phyloP scores from a whole-genome alignment of 2,888 invertebrate species.

The Euspilapteryx auroguttella region DNA sequence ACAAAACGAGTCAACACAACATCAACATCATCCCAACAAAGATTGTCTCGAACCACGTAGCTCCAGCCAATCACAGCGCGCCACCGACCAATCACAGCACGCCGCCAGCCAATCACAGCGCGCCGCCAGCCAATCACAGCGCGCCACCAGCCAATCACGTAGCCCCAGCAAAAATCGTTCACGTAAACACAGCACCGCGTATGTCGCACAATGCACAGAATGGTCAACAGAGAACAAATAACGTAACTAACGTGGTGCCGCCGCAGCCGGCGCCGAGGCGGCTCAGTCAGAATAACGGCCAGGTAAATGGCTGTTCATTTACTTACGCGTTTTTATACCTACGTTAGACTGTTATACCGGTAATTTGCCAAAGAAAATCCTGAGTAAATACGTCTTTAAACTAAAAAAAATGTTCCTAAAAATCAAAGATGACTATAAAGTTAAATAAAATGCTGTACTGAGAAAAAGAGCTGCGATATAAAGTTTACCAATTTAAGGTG shows the following conservation, averaged over 20 bases:
- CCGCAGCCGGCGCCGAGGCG: conserved; percentile 52
- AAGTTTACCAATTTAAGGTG: too few relatives aligned
- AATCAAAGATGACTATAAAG: too few relatives aligned
- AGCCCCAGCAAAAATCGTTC: conserved; percentile 29
- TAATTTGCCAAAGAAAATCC: too few relatives aligned
- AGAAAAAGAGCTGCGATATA: too few relatives aligned
- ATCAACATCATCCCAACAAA: too few relatives aligned
- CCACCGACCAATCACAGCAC: conserved; percentile 2
- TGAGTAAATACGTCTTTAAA: too few relatives aligned
- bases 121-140: neutral
- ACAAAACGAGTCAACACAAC: conserved; percentile 37
- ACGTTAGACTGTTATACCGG: too few relatives aligned
- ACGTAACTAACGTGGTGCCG: conserved; percentile 13
- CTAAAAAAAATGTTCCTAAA: too few relatives aligned
- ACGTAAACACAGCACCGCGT: conserved; percentile 9
- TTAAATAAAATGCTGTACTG: too few relatives aligned
- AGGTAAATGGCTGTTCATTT: conserved; percentile 43
- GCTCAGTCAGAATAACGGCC: conserved; percentile 45
- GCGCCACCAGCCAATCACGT: neutral
- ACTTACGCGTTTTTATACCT: neutral
- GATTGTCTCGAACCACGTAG: conserved; percentile 24
- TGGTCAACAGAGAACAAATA: too few relatives aligned
- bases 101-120: neutral
- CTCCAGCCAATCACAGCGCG: too few relatives aligned
- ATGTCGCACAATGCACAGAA: too few relatives aligned